Conservation (phyloP, 2,113 vertebrate genomes). For the Hemiscyllium ocellatum region DNA sequence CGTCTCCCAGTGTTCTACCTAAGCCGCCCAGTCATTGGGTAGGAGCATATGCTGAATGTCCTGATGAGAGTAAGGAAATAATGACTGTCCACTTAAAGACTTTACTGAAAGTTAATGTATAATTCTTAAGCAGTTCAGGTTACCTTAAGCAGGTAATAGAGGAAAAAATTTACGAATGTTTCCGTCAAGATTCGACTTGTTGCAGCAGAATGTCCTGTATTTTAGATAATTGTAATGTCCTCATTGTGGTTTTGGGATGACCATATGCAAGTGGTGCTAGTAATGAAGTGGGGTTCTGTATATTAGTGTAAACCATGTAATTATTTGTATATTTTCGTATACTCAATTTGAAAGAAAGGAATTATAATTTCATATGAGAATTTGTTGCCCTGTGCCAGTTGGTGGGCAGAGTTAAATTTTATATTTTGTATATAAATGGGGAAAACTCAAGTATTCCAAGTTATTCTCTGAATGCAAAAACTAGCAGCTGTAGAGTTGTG, state of each 20-base stretch:
- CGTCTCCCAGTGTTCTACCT: conserved; percentile 86
- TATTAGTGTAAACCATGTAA: conserved; percentile 83
- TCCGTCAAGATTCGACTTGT: conserved; percentile 47
- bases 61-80: conserved; percentile 69
- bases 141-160: not conserved
- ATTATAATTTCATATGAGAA: conserved; percentile 93
- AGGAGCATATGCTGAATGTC: conserved; percentile 55
- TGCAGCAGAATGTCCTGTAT: conserved; percentile 59
- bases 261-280: conserved; percentile 66
- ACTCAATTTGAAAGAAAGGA: conserved; percentile 79
- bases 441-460: conserved; percentile 54
- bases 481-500: conserved; percentile 37
- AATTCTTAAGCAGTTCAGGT: conserved; percentile 39
- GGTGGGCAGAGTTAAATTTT: conserved; percentile 57
- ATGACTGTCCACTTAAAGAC: conserved; percentile 85
- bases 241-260: conserved; percentile 42
- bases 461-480: conserved; percentile 51
- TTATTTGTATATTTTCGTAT: conserved; percentile 83
- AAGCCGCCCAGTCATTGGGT: conserved; percentile 95
- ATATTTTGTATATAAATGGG: conserved; percentile 38
- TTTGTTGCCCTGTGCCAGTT: conserved; percentile 67
- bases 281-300: conserved; percentile 53
- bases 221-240: conserved; percentile 47
- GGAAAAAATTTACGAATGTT: not conserved
- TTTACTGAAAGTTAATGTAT: conserved; percentile 77